phyloP scores from a whole-genome alignment of 2,797 vertebrate genomes.

The Erethizon dorsatum region DNA sequence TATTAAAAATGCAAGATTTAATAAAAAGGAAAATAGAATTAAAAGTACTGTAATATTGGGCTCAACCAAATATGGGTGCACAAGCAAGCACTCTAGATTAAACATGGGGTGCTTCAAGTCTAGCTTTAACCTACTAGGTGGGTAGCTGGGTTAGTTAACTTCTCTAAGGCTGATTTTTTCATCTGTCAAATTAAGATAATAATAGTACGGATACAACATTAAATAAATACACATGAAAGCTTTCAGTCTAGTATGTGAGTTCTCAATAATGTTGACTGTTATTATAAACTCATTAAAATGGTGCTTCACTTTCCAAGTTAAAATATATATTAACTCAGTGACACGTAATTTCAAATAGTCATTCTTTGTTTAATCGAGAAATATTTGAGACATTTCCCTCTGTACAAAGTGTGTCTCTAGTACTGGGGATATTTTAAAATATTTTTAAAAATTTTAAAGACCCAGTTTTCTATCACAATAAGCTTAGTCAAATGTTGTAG shows the following conservation, averaged over 20 bases:
- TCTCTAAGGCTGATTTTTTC: neutral
- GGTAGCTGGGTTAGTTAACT: slow-evolving; percentile 2
- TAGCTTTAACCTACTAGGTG: neutral
- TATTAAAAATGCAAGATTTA: slow-evolving; percentile 46
- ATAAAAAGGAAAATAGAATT: slow-evolving; percentile 52
- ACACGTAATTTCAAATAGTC: slow-evolving; percentile 41
- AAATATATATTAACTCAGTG: slow-evolving; percentile 10
- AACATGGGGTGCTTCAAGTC: neutral
- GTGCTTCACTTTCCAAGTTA: slow-evolving; percentile 46
- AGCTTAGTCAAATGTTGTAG: neutral
- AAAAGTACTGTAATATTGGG: neutral
- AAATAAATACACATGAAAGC: slow-evolving; percentile 59
- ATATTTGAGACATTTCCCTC: neutral
- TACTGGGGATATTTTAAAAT: neutral
- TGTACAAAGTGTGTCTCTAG: neutral
- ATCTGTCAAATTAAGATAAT: slow-evolving; percentile 23
- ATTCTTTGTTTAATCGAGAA: slow-evolving; percentile 40
- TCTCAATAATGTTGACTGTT: slow-evolving; percentile 36
- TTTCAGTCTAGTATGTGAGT: neutral
- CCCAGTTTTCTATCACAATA: neutral
- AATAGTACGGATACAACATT: neutral
- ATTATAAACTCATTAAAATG: slow-evolving; percentile 26
- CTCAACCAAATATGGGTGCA: neutral
- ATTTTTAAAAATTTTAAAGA: neutral
- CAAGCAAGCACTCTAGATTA: neutral